phyloP scores from a whole-genome alignment of 2,113 vertebrate species.

The Microcebus ravelobensis region DNA sequence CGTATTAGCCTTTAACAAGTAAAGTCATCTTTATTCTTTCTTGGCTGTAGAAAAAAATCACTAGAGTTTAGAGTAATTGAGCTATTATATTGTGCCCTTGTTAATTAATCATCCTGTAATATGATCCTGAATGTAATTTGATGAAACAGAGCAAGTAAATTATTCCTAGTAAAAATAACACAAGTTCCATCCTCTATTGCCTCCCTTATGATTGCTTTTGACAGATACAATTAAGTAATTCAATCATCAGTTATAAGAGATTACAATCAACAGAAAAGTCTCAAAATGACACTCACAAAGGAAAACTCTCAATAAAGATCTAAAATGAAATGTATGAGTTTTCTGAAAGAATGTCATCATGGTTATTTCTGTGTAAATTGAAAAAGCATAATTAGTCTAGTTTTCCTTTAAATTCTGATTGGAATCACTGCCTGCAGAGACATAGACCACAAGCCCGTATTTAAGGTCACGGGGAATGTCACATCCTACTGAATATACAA shows the following conservation, averaged over 20 bases:
- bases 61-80: constrained; percentile 22
- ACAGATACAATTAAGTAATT: constrained; percentile 55
- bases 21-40: constrained; percentile 40
- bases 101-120: constrained; percentile 57
- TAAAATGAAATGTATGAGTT: not conserved
- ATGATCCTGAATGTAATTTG: constrained; percentile 47
- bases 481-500: not conserved
- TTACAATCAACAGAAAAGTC: not conserved
- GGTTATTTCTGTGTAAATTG: constrained; percentile 35
- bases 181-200: not conserved
- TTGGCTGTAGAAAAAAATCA: constrained; percentile 20
- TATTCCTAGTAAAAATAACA: constrained; percentile 46
- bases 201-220: constrained; percentile 46
- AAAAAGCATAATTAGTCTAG: not conserved
- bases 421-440: not conserved
- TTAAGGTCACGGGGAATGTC: not conserved
- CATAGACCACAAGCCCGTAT: not conserved
- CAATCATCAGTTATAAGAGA: constrained; percentile 28
- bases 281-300: constrained; percentile 35
- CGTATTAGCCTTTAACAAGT: not conserved
- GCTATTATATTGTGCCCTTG: constrained; percentile 15
- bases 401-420: constrained; percentile 38
- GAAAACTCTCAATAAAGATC: not conserved
- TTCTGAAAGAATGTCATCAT: constrained; percentile 3
- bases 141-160: constrained; percentile 49